Evolutionary conservation across 1,140 invertebrate species (phyloP).

Genomic region (Ostrea denselamellosa): DNA sequence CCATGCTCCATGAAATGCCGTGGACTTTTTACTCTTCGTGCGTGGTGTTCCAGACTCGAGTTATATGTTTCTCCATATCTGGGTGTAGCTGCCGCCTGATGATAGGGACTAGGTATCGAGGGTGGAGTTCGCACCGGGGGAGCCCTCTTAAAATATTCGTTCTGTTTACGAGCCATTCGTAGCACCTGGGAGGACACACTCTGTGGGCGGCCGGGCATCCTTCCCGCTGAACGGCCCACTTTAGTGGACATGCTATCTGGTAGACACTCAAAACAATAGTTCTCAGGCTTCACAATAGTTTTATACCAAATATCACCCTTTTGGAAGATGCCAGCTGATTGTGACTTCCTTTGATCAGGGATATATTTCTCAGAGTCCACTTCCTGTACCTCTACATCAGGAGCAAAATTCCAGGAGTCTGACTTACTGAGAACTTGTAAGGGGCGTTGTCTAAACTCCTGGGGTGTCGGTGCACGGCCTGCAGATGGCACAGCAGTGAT

Average conservation of each 20-base stretch:
- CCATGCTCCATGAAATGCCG: constrained; percentile 72
- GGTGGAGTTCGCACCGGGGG: constrained; percentile 71
- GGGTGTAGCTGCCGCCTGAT: constrained; percentile 52
- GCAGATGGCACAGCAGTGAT: constrained; percentile 60
- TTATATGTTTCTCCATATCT: constrained; percentile 61
- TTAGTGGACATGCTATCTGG: constrained; percentile 65
- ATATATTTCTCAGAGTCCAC: constrained; percentile 34
- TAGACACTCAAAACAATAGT: constrained; percentile 63
- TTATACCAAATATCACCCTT: constrained; percentile 54
- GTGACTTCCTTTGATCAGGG: neutral
- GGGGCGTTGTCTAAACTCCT: constrained; percentile 33
- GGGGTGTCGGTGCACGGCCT: constrained; percentile 53
- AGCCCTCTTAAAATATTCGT: constrained; percentile 62
- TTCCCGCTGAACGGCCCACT: constrained; percentile 70
- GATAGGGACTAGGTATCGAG: constrained; percentile 71
- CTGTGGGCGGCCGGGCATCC: constrained; percentile 65
- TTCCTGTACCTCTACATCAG: constrained; percentile 51
- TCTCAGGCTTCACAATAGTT: constrained; percentile 62
- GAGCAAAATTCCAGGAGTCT: constrained; percentile 61
- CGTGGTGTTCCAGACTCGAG: constrained; percentile 72
- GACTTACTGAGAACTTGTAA: constrained; percentile 58
- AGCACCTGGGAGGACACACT: constrained; percentile 65
- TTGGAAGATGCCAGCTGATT: constrained; percentile 35
- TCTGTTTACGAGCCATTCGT: constrained; percentile 63
- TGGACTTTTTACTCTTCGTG: constrained; percentile 69